Percentiles rank a stretch among this genome's conserved stretches.
phyloP scores from a whole-genome alignment of 2,888 invertebrate genomes.

The Dynastes maya region DNA sequence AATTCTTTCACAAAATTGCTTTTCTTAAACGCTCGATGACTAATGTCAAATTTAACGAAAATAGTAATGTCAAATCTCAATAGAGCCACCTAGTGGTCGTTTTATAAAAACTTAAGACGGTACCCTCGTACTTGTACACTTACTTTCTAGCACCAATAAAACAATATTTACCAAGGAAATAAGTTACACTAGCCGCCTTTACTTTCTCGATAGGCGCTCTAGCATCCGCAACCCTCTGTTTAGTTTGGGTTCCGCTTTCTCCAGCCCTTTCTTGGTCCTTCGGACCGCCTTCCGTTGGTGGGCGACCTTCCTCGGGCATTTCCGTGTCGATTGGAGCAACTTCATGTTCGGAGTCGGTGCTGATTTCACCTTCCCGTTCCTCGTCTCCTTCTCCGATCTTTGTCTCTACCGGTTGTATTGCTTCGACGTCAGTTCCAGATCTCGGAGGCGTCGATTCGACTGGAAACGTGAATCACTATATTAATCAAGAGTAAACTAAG shows the following conservation, averaged over 20 bases:
- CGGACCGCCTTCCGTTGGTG: slow-evolving; percentile 4
- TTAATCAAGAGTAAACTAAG: no score
- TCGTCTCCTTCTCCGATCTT: slow-evolving; percentile 49
- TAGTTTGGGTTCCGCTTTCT: slow-evolving; percentile 33
- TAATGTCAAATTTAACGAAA: no score
- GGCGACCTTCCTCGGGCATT: slow-evolving; percentile 53
- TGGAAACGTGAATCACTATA: not conserved
- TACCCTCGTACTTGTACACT: no score
- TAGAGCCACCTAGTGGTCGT: not conserved
- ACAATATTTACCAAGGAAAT: slow-evolving; percentile 56
- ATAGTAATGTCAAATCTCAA: no score
- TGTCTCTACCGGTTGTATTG: not conserved
- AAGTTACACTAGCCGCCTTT: slow-evolving; percentile 58
- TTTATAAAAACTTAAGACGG: no score
- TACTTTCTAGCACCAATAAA: not conserved
- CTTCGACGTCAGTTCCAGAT: not conserved
- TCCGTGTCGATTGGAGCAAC: slow-evolving; percentile 35
- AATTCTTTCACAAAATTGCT: no score
- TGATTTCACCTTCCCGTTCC: slow-evolving; percentile 31
- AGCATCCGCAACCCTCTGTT: slow-evolving; percentile 4
- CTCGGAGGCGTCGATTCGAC: not conserved
- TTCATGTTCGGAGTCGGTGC: not conserved
- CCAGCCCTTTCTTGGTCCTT: not conserved
- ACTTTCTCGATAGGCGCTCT: slow-evolving; percentile 53
- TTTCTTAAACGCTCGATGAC: no score